Base-by-base conservation (phyloP, 2,113 vertebrate species). In the Oxyruncus cristatus region DNA sequence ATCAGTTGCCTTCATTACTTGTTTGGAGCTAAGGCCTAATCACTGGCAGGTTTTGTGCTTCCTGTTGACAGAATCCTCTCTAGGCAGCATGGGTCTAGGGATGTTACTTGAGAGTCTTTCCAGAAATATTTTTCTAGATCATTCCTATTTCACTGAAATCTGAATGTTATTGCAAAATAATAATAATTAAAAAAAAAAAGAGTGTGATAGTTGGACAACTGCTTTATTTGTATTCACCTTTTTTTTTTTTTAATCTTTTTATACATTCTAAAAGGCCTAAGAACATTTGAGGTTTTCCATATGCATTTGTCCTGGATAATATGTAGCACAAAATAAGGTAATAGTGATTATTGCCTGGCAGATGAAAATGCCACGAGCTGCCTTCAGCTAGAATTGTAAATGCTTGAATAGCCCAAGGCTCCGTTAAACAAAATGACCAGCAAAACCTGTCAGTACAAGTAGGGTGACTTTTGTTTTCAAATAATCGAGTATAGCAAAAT, bases 371-470 rank as follows among this genome's bases (percentile, higher is more conserved):
- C 70, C 83, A 76, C 53, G 61, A 88, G 50, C 68, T 95, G 70
- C 89, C 80, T 95, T 92, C 67, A 95, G 77, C 85, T 91, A 92
- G 68, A 97, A 75, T 71, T 71, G 63, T 78, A 85, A 97, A 82
- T 56, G 23, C 59, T 50, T 88, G 41, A 95, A 93, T 49, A 94
- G 86, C 73, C 71, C 42, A 85, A 90, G 83, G 53, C n/a, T 42
- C 58, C 0, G 49, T 92, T 95, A 93, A 95, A 94, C 67, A 96
- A 95, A 95, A 93, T 78, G 86, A 92, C 75, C 68, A 92, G 53
- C 32, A 91, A 92, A 93, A 92, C 21, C 55, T 85, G 62, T 59
- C 66, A 89, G 67, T 44, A 89, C 37, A 94, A 76, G 37, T 28
- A 39, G 59, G 58, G 6, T 85, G 75, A 33, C 49, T 94, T 85